phyloP scores from a whole-genome alignment of 2,797 vertebrate species.

The Rhincodon typus region DNA sequence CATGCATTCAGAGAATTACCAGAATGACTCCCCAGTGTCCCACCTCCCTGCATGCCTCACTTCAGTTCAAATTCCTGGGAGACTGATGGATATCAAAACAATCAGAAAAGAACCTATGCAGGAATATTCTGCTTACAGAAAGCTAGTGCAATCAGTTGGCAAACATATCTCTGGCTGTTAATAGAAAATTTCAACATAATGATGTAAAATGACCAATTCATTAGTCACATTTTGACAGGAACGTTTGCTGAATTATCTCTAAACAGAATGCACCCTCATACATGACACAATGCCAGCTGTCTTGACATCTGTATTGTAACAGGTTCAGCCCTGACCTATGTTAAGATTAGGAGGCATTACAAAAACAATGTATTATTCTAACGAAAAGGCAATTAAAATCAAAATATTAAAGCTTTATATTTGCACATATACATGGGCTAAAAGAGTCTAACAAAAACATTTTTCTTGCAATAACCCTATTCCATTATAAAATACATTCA shows the following conservation, averaged over 20 bases:
- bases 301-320: background rate
- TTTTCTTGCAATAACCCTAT: too few relatives aligned
- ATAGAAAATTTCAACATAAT: background rate
- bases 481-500: too few relatives aligned
- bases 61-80: background rate
- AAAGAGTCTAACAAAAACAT: too few relatives aligned
- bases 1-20: background rate
- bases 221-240: background rate
- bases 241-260: background rate
- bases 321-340: too few relatives aligned
- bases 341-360: too few relatives aligned
- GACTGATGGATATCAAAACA: background rate
- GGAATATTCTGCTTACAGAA: background rate
- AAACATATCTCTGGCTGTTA: background rate
- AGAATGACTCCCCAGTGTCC: background rate
- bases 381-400: too few relatives aligned
- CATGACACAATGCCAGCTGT: background rate
- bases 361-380: too few relatives aligned
- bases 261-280: background rate
- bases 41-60: too few relatives aligned
- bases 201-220: background rate
- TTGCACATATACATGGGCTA: too few relatives aligned
- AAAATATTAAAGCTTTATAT: too few relatives aligned
- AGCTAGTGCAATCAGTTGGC: background rate
- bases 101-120: background rate